Base-by-base conservation (phyloP, 2,113 vertebrate species). In the Hippocampus mohnikei region DNA sequence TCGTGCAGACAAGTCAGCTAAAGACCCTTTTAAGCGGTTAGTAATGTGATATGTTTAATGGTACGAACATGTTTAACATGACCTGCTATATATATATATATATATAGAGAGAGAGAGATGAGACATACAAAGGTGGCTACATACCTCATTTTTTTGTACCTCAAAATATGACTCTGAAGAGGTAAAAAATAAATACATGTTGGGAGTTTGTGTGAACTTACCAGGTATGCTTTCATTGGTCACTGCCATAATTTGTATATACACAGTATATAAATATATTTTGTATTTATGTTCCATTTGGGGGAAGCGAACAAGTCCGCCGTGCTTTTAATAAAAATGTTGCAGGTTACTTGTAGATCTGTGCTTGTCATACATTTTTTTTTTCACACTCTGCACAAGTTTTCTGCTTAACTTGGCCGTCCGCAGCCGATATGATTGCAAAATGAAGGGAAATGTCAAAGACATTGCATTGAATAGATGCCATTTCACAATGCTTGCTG, bases 301-400 rank as follows among this genome's bases (percentile, higher is more conserved):
- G 76, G 83, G 83, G 86, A 83, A 78, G 68, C 83, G 77, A 74
- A 72, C 69, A 75, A 84, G 75, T 87, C 70, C 76, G 80, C 75
- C 75, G 78, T 88, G 88, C 86, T 92, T 93, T 92, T 88, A 92
- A 92, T 93, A 92, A 93, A 63, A 93, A 91, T 70, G 72, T 86
- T 87, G 33, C 74, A 73, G 74, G 75, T 82, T 81, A 75, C 85
- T 85, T 77, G 55, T 40, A 42, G 2, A 18, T 78, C 2, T 69
- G 29, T n/a, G 48, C 27, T 37, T 12, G 20, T 23, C 11, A n/a
- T 21, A 21, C 50, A 21, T 42, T 10, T 48, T 67, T 0, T 23
- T 23, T 23, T 23, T 33, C 27, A 44, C 33, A 37, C 1, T 37
- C 33, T 37, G 33, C 33, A 37, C 33, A 6, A 37, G 27, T n/a